phyloP scores from a whole-genome alignment of 1,140 invertebrate genomes.

The Cyclargus thomasi region DNA sequence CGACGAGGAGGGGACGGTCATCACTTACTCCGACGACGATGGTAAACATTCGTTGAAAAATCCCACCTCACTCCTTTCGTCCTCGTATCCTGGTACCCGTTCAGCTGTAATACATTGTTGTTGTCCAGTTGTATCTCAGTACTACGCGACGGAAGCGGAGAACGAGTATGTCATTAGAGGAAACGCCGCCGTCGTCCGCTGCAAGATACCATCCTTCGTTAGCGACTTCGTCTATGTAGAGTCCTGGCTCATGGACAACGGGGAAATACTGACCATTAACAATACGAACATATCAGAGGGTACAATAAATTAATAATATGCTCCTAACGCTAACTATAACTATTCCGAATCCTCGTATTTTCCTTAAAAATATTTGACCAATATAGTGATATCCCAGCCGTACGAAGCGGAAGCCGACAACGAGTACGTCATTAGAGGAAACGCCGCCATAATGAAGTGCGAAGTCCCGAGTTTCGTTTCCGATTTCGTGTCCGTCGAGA shows the following conservation, averaged over 20 bases:
- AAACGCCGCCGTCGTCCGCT: conserved; percentile 93
- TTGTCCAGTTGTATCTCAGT: conserved; percentile 87
- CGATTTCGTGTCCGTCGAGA: conserved; percentile 88
- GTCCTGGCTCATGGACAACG: conserved; percentile 88
- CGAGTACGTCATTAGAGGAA: conserved; percentile 90
- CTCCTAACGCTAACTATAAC: conserved; percentile 5
- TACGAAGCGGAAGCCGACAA: conserved; percentile 90
- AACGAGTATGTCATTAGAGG: conserved; percentile 95
- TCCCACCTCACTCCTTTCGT: conserved; percentile 39
- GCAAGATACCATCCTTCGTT: conserved; percentile 95
- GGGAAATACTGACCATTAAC: conserved; percentile 79
- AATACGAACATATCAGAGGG: conserved; percentile 65
- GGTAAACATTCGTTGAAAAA: conserved; percentile 69
- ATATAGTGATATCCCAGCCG: conserved; percentile 84
- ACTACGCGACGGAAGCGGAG: conserved; percentile 92
- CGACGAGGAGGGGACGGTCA: conserved; percentile 78
- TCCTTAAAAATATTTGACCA: conserved; percentile 13
- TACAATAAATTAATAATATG: conserved; percentile 29
- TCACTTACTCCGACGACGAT: conserved; percentile 77
- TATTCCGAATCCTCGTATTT: conserved; percentile 18
- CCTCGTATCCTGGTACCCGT: conserved; percentile 42
- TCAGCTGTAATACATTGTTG: conserved; percentile 41
- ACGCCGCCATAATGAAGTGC: conserved; percentile 91
- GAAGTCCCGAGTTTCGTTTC: conserved; percentile 91
- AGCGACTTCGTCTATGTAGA: conserved; percentile 93